Conservation (phyloP, 2,888 invertebrate species). For the Spilarctia lutea region DNA sequence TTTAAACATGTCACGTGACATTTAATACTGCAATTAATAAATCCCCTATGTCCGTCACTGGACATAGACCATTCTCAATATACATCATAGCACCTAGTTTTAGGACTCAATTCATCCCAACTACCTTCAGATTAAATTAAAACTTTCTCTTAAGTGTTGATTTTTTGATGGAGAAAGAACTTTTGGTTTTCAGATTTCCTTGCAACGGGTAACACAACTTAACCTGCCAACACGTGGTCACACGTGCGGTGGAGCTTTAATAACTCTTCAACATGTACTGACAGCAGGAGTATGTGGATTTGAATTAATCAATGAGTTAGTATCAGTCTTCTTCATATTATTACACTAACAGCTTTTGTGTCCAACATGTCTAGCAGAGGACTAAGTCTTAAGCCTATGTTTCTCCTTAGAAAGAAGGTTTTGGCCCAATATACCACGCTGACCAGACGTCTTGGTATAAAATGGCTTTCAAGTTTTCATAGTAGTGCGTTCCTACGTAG, state of each 20-base stretch:
- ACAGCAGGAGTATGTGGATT: slow-evolving; percentile 55
- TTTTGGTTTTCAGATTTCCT: slow-evolving; percentile 1
- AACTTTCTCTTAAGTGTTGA: background rate
- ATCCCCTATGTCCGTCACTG: too few species aligned
- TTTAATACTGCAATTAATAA: too few species aligned
- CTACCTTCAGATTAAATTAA: background rate
- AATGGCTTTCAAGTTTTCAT: too few species aligned
- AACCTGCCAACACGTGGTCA: slow-evolving; percentile 39
- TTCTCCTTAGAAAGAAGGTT: too few species aligned
- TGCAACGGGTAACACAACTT: background rate
- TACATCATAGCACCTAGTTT: background rate
- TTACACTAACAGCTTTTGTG: too few species aligned
- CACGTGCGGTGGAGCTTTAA: slow-evolving; percentile 56
- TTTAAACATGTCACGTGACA: too few species aligned
- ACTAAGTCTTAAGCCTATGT: too few species aligned
- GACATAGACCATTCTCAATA: too few species aligned
- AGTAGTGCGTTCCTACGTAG: too few species aligned
- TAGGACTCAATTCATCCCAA: background rate
- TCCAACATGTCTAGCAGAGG: too few species aligned
- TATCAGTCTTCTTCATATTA: slow-evolving; percentile 6
- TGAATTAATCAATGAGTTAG: slow-evolving; percentile 33
- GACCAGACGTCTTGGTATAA: too few species aligned
- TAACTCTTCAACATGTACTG: slow-evolving; percentile 52
- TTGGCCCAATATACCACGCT: too few species aligned
- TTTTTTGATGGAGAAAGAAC: background rate